A percentile compares a stretch with the other conserved stretches of the same genome.
These are phyloP conservation scores for Ploceus nigricollis DNA, from an alignment of 2,113 vertebrate species.

Conservation along the genomic window DNA sequence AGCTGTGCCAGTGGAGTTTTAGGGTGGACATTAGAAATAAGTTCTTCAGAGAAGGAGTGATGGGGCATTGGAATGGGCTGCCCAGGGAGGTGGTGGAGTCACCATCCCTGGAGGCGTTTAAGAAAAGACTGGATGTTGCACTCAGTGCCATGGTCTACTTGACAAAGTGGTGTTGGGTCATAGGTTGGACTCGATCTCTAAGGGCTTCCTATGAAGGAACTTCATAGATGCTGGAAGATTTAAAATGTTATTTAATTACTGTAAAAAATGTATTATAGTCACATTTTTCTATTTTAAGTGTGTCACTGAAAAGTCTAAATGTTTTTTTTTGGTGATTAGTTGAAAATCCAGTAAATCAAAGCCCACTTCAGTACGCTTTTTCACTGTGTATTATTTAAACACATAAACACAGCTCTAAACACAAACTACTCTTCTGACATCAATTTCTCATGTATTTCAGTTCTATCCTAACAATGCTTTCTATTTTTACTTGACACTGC, in stretches of 20 bases:
- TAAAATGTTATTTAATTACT: background rate
- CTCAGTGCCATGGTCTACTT: background rate
- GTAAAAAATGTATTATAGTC: background rate
- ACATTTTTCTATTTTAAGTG: background rate
- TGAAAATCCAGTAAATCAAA: background rate
- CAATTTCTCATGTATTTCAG: background rate
- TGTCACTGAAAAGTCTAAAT: background rate
- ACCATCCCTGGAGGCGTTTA: background rate
- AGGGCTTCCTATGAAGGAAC: background rate
- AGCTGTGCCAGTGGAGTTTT: background rate
- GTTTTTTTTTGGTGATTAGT: background rate
- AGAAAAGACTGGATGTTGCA: background rate
- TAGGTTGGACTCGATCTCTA: rapidly evolving
- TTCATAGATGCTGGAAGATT: background rate
- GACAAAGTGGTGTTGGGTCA: no score
- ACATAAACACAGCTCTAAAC: background rate
- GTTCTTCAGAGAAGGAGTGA: background rate
- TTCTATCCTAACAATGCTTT: background rate
- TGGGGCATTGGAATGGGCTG: background rate
- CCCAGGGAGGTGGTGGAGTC: background rate
- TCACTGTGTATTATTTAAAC: background rate
- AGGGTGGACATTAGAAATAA: background rate
- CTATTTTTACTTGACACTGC: background rate
- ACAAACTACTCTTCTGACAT: background rate
- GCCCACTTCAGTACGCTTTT: background rate